Evolutionary conservation across 2,797 vertebrate genomes (phyloP).

Genomic region (Apodemus agrarius): DNA sequence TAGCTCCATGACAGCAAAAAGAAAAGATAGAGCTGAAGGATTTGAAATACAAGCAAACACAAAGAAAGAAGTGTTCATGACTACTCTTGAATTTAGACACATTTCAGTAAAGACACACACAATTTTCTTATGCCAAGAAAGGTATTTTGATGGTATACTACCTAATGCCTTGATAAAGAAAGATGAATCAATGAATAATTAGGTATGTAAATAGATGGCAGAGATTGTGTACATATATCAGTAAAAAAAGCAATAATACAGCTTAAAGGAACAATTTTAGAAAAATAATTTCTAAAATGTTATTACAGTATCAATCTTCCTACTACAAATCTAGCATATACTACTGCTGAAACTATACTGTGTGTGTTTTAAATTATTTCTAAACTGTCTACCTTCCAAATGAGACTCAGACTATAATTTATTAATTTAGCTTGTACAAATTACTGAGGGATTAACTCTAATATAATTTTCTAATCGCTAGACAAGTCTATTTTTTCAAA

Average conservation of each 20-base stretch:
- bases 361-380: neutral
- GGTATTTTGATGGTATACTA: neutral
- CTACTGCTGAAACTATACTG: neutral
- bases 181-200: neutral
- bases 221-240: neutral
- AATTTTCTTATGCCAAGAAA: neutral
- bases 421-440: neutral
- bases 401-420: neutral
- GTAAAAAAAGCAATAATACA: neutral
- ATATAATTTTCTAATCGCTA: neutral
- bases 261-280: neutral
- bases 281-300: neutral
- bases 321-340: neutral
- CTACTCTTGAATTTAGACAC: neutral
- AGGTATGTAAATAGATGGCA: neutral
- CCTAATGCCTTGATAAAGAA: neutral
- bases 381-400: neutral
- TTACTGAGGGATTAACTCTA: neutral
- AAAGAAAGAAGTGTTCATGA: constrained; percentile 39
- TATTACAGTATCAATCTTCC: constrained; percentile 1
- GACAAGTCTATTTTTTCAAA: neutral
- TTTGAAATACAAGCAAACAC: constrained; percentile 58
- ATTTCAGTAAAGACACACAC: neutral
- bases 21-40: constrained; percentile 50
- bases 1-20: constrained; percentile 70